Base-by-base conservation (phyloP, 1,140 invertebrate genomes). In the Notospermus geniculatus region DNA sequence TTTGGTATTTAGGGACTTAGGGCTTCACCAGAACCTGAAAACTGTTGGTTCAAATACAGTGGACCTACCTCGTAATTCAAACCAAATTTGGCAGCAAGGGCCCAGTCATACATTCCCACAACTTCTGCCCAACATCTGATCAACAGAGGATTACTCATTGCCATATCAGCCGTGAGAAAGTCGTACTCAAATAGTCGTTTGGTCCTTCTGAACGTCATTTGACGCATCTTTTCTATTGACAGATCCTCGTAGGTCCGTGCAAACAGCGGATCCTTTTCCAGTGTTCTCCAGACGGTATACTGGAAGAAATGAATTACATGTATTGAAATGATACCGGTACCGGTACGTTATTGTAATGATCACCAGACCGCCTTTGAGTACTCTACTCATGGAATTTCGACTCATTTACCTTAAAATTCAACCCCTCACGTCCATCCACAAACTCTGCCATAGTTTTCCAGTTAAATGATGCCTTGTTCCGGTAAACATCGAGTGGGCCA, bases 251-350 rank as follows among this genome's bases (percentile, higher is more conserved):
- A 67, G 71, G 67, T 84, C 82, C 36, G 86, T 62, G 84, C 82
- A 76, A 97, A 97, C 0, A 90, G 70, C 5, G 91, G 89, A 77
- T 94, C 90, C n/a, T 83, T 87, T 80, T 92, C 87, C 36, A 97
- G 75, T 2, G 86, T 87, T 27, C 87, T 85, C 89, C 90, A 95
- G 63, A 95, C 83, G 75, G 87, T 87, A 70, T 90, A 86, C 92
- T 95, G 74, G 39, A 86, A 74, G 55, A 57, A 62, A 62, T 56
- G 64, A 66, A 32, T 61, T n/a, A 32, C 43, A 22, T 36, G 4
- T 50, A 7, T 4, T 50, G 46, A 27, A 5, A 23, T 50, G 46
- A 50, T 50, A 5, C n/a, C 46, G n/a, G 5, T 50, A 50, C n/a
- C 46, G 9, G 19, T 50, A 50, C n/a, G 9, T 27, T 50, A 23